A percentile compares a stretch with the other conserved stretches of the same genome.
phyloP scores from a whole-genome alignment of 1,140 invertebrate species.

The Rhopalosiphum padi region DNA sequence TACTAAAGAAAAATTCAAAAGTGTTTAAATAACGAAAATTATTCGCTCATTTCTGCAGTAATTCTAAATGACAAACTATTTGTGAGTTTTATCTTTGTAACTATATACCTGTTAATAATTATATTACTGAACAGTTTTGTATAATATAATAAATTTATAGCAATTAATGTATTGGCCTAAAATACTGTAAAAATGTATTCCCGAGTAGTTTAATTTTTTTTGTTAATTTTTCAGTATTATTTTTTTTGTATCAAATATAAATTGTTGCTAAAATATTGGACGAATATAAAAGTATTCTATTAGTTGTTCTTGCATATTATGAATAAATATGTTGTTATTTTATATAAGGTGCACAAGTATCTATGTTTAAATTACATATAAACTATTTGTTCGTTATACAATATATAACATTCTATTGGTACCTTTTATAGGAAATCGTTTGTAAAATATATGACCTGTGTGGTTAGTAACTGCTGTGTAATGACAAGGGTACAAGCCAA shows the following conservation, averaged over 20 bases:
- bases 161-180: not conserved
- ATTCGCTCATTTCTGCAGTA: not conserved
- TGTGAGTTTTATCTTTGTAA: not conserved
- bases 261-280: too few relatives aligned
- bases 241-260: not conserved
- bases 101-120: not conserved
- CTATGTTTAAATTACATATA: slow-evolving; percentile 14
- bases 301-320: not conserved
- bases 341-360: not conserved
- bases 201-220: not conserved
- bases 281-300: not conserved
- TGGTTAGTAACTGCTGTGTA: slow-evolving; percentile 54
- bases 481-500: slow-evolving; percentile 49
- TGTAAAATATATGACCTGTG: slow-evolving; percentile 38
- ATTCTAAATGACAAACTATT: not conserved
- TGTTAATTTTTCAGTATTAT: not conserved
- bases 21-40: not conserved
- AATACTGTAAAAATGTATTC: not conserved
- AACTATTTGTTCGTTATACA: slow-evolving; percentile 4
- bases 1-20: not conserved
- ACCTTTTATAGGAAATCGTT: slow-evolving; percentile 41
- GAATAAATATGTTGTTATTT: not conserved
- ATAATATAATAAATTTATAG: not conserved
- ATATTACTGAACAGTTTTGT: not conserved
- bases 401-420: not conserved